Percentiles rank a stretch among this genome's conserved stretches.
Conservation (phyloP, 2,888 invertebrate genomes). For the Acanthacorydalis orientalis region DNA sequence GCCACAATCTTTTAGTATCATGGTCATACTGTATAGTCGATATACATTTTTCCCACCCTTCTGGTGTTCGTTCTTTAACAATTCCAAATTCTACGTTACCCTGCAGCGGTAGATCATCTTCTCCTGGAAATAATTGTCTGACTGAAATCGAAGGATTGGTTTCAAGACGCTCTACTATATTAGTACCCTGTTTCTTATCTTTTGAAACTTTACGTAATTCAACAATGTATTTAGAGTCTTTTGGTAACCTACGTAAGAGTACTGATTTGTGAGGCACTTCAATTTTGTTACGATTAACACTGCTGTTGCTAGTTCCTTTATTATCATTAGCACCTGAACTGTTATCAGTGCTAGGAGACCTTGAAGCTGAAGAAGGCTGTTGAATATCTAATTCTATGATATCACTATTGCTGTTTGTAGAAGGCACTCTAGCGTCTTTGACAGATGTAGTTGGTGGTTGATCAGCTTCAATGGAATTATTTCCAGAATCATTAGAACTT, state of each 20-base stretch:
- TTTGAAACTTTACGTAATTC: slow-evolving; percentile 22
- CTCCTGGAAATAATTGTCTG: slow-evolving; percentile 63
- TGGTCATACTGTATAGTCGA: slow-evolving; percentile 65
- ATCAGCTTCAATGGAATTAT: background rate
- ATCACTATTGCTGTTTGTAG: background rate
- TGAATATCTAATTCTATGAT: slow-evolving; percentile 2
- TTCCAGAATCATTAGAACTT: background rate
- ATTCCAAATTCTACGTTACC: slow-evolving; percentile 60
- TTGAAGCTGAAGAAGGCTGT: background rate
- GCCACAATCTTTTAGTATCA: slow-evolving; percentile 68
- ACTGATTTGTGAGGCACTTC: slow-evolving; percentile 4
- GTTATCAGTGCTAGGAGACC: no score
- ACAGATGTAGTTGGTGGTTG: slow-evolving; percentile 22
- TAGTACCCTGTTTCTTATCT: slow-evolving; percentile 27
- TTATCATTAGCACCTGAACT: background rate
- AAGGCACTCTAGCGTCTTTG: slow-evolving; percentile 17
- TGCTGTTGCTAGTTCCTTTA: background rate
- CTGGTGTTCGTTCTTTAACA: slow-evolving; percentile 55
- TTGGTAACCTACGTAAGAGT: slow-evolving; percentile 3
- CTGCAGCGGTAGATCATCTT: slow-evolving; percentile 63
- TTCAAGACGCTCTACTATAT: slow-evolving; percentile 47
- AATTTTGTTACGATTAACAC: background rate
- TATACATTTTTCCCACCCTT: slow-evolving; percentile 71
- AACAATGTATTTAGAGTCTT: slow-evolving; percentile 11
- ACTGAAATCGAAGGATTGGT: slow-evolving; percentile 72